A percentile compares a stretch with the other conserved stretches of the same genome.
phyloP scores from a whole-genome alignment of 37 sponge, comb jelly and placozoan genomes.

The Beroe forskalii region DNA sequence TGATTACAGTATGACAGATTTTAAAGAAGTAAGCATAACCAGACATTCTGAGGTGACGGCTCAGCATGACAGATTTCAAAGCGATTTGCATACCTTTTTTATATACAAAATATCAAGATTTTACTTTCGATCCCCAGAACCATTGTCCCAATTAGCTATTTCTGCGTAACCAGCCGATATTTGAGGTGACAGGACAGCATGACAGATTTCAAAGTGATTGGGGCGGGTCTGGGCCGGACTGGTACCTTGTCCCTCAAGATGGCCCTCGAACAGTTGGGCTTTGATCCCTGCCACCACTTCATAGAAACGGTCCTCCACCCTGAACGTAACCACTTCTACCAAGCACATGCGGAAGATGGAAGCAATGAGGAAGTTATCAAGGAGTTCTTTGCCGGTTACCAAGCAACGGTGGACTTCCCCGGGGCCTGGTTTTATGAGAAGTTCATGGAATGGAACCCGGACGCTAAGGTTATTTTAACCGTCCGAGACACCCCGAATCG shows the following conservation, averaged over 20 bases:
- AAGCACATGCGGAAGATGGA: not conserved
- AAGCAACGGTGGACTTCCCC: constrained; percentile 8
- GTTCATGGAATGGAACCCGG: constrained; percentile 4
- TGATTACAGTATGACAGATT: no score
- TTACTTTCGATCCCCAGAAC: no score
- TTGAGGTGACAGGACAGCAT: no score
- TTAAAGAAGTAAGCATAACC: no score
- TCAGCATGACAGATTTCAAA: no score
- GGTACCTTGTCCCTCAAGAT: constrained; percentile 13
- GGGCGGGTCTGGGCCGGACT: constrained; percentile 36
- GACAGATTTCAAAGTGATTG: constrained; percentile 51
- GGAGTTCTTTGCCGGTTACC: constrained; percentile 6
- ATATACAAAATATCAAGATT: no score
- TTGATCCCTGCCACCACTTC: constrained; percentile 43
- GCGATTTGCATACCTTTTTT: no score
- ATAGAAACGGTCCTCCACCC: not conserved
- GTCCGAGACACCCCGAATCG: constrained; percentile 28
- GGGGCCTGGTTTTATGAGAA: not conserved
- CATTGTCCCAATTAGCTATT: no score
- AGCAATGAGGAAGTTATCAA: constrained; percentile 3
- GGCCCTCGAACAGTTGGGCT: constrained; percentile 27
- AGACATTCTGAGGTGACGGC: no score
- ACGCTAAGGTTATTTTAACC: not conserved
- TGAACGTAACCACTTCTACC: not conserved
- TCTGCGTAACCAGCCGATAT: no score